A percentile compares a stretch with the other conserved stretches of the same genome.
Evolutionary conservation across 1,140 invertebrate genomes (phyloP).

Genomic region (Nephotettix cincticeps): DNA sequence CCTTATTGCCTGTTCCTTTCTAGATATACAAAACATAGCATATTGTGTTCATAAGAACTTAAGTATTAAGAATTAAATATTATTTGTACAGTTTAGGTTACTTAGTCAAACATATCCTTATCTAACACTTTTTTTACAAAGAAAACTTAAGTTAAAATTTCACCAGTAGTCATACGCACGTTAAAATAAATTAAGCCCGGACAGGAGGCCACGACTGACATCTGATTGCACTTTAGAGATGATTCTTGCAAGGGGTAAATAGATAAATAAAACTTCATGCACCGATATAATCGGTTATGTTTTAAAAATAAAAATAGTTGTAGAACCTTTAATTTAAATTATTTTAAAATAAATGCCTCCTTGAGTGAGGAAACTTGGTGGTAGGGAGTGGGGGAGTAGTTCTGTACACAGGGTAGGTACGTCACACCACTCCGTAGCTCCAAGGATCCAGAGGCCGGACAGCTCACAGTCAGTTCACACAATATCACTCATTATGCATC

Average conservation of each 20-base stretch:
- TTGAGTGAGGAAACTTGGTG: constrained; percentile 16
- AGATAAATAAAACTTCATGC: background rate
- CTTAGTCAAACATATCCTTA: constrained; percentile 6
- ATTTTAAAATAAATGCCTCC: constrained; percentile 27
- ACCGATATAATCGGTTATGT: background rate
- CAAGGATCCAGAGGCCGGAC: constrained; percentile 23
- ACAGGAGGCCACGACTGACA: background rate
- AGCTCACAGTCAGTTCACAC: constrained; percentile 17
- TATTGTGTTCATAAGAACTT: constrained; percentile 7
- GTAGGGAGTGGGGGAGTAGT: constrained; percentile 26
- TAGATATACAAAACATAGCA: constrained; percentile 9
- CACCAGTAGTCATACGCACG: constrained; percentile 2
- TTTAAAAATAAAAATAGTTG: constrained; percentile 5
- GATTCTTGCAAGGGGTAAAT: background rate
- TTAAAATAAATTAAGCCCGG: constrained; percentile 1
- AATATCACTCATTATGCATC: constrained; percentile 52
- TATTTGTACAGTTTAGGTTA: constrained; percentile 22
- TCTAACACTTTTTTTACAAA: constrained; percentile 20
- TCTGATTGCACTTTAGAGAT: background rate
- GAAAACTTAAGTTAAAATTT: constrained; percentile 19
- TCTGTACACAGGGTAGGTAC: constrained; percentile 13
- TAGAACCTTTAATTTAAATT: constrained; percentile 8
- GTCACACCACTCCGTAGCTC: constrained; percentile 10
- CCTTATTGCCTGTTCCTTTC: constrained; percentile 15
- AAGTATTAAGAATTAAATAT: constrained; percentile 18